Conservation (phyloP, 2,797 vertebrate species). For the Tarsius wallacei region DNA sequence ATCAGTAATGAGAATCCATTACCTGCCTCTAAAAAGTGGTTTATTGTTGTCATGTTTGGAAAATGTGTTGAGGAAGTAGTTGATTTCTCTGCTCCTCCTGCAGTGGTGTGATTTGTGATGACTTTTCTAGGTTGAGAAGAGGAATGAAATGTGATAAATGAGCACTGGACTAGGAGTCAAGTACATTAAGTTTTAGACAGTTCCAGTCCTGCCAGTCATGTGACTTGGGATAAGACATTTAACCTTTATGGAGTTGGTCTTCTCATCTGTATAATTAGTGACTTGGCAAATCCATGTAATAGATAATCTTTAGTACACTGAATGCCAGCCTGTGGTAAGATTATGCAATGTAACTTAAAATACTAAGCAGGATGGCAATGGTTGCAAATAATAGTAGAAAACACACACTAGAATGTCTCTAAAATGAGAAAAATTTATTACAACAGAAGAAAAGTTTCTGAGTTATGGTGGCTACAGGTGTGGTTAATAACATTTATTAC, state of each 20-base stretch:
- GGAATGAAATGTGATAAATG: background rate
- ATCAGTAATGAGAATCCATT: background rate
- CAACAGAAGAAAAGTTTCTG: constrained; percentile 27
- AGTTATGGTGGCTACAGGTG: background rate
- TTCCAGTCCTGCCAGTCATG: background rate
- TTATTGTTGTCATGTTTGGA: background rate
- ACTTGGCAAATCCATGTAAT: background rate
- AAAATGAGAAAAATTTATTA: background rate
- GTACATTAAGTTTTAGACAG: background rate
- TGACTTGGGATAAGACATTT: background rate
- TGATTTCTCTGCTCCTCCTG: background rate
- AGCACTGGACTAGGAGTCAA: background rate
- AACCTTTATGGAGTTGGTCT: background rate
- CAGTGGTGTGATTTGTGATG: background rate
- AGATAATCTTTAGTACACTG: background rate
- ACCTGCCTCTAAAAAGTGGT: background rate
- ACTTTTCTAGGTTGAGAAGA: background rate
- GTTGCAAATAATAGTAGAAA: background rate
- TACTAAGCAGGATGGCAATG: background rate
- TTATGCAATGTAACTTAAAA: background rate
- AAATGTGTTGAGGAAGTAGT: background rate
- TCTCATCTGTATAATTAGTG: background rate
- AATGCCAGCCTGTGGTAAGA: background rate
- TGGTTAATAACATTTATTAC: constrained; percentile 33
- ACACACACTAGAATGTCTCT: background rate